Conservation (phyloP, 1,140 invertebrate genomes). For the Dreissena polymorpha region DNA sequence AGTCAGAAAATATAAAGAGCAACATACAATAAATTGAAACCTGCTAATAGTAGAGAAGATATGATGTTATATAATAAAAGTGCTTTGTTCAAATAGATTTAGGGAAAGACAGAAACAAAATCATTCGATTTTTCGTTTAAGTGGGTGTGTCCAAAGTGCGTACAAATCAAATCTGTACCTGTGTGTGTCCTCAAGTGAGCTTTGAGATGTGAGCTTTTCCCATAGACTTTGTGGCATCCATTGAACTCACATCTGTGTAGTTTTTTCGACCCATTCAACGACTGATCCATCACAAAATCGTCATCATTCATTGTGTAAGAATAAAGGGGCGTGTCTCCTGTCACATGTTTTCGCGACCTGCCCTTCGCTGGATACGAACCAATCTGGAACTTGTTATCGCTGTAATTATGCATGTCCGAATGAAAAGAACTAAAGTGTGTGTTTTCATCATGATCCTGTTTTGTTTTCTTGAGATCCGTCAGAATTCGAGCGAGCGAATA, state of each 20-base stretch:
- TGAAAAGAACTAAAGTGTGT: conserved; percentile 54
- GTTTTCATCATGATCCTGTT: conserved; percentile 81
- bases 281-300: conserved; percentile 37
- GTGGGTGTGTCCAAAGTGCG: too few species aligned
- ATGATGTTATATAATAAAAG: too few species aligned
- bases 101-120: too few species aligned
- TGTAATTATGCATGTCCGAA: conserved; percentile 52
- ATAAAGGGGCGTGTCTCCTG: conserved; percentile 68
- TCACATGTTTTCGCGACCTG: conserved; percentile 57
- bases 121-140: too few species aligned
- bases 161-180: conserved; percentile 73
- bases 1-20: too few species aligned
- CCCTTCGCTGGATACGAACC: neutral
- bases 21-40: too few species aligned
- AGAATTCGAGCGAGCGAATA: conserved; percentile 84
- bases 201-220: conserved; percentile 89
- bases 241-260: conserved; percentile 94
- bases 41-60: too few species aligned
- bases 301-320: conserved; percentile 55
- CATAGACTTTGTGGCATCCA: conserved; percentile 97
- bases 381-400: conserved; percentile 13
- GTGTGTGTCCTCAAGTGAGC: conserved; percentile 83
- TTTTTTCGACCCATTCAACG: conserved; percentile 56
- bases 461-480: conserved; percentile 82
- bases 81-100: too few species aligned